Conservation (phyloP, 1,140 invertebrate species). For the Paraescarpia echinospica region DNA sequence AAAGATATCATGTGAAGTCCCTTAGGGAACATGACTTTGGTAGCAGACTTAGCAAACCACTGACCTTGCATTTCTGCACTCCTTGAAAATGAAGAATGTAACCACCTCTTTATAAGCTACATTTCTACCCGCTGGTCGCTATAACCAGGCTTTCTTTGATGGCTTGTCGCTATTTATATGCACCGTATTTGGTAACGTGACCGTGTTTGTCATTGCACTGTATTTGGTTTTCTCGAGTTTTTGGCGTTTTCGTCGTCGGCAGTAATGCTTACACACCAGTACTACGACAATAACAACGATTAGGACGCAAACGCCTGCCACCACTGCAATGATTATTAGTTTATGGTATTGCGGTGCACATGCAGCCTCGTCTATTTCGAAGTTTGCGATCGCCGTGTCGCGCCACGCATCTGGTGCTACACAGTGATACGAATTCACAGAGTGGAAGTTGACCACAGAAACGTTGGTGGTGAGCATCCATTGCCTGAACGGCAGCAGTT, state of each 20-base stretch:
- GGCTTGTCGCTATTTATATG: not conserved
- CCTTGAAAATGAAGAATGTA: not conserved
- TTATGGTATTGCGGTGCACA: constrained; percentile 13
- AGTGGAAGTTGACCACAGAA: constrained; percentile 28
- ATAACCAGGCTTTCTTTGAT: not conserved
- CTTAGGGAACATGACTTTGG: not conserved
- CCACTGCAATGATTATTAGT: constrained; percentile 17
- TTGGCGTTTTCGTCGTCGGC: not conserved
- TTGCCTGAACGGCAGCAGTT: constrained; percentile 36
- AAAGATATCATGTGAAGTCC: not conserved
- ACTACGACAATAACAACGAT: not conserved
- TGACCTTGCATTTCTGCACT: not conserved
- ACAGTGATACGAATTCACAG: constrained; percentile 26
- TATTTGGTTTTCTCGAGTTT: constrained; percentile 11
- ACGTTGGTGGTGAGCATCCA: constrained; percentile 28
- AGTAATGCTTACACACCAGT: not conserved
- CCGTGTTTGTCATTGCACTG: not conserved
- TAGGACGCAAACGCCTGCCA: not conserved
- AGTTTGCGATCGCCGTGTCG: constrained; percentile 19
- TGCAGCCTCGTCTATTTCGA: constrained; percentile 16
- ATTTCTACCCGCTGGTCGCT: not conserved
- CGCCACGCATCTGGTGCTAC: constrained; percentile 20
- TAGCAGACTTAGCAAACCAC: not conserved
- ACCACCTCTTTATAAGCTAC: not conserved
- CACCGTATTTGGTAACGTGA: not conserved